Percentiles rank a stretch among this genome's conserved stretches.
phyloP scores from a whole-genome alignment of 2,113 vertebrate species.

The Uria lomvia region DNA sequence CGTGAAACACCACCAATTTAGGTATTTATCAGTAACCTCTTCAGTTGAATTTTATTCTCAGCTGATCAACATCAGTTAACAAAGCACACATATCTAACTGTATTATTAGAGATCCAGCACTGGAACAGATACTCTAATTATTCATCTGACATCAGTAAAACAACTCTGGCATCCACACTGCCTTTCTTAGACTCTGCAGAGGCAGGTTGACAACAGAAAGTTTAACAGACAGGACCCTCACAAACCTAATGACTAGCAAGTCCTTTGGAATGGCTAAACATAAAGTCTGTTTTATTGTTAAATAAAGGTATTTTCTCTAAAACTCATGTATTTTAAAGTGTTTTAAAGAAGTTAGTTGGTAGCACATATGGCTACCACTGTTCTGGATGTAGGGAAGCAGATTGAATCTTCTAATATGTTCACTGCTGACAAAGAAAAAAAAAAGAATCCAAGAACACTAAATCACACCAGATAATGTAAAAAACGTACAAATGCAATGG shows the following conservation, averaged over 20 bases:
- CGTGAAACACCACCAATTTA: not conserved
- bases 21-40: not conserved
- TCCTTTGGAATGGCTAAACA: not conserved
- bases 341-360: not conserved
- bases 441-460: not conserved
- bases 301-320: not conserved
- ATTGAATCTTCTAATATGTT: not conserved
- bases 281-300: not conserved
- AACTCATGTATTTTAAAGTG: not conserved
- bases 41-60: not conserved
- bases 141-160: not conserved
- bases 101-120: not conserved
- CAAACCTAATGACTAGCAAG: not conserved
- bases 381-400: not conserved
- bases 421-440: not conserved
- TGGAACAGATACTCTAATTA: not conserved
- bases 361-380: not conserved
- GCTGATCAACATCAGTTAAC: not conserved
- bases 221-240: not conserved
- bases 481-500: fast-evolving
- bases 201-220: not conserved
- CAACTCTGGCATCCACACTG: fast-evolving
- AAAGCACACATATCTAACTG: not conserved
- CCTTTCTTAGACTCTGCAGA: not conserved
- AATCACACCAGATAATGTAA: not conserved